Base-by-base conservation (phyloP, 2,113 vertebrate species). In the Loxodonta africana region DNA sequence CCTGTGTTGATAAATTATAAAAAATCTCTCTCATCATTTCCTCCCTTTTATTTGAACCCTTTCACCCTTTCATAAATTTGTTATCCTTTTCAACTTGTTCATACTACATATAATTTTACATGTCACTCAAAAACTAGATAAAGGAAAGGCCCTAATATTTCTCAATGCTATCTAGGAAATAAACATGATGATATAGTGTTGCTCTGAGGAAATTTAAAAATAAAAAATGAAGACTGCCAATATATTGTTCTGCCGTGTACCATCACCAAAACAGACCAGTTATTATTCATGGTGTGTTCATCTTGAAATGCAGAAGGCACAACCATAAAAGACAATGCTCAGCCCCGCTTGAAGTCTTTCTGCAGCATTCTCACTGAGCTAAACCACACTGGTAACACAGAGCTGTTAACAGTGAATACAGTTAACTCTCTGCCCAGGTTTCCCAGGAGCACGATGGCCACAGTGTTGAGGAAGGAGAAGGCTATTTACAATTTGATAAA, bases 61-160 rank as follows among this genome's bases (percentile, higher is more conserved):
- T n/a, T 95, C 15, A 60, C 28, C 25, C 51, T 21, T 95, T 69
- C 69, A 53, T 69, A 62, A 92, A 62, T 74, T 65, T 78, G 30
- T 90, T 53, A 86, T 53, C 51, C 33, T 85, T 82, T 87, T 83
- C 71, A 93, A 20, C 18, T 92, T 65, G 6, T 33, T 96, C 65
- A 77, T 9, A 76, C 6, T 67, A 92, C 26, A 4, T 14, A 63
- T 30, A 51, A 33, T 95, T 90, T 44, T 88, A 15, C 21, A 71
- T 12, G 53, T 65, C 33, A 74, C 53, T 88, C 71, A 84, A 90
- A 90, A 33, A 51, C 48, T 57, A 63, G 20, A 73, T 81, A 51
- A 46, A 69, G 76, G 78, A 41, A 69, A 73, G 74, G 46, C 1
- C 3, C 41, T 60, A 65, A 41, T 51, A 63, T 57, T 80, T 60